Evolutionary conservation across 2,888 invertebrate species (phyloP).

Genomic region (Drosophila incognita): DNA sequence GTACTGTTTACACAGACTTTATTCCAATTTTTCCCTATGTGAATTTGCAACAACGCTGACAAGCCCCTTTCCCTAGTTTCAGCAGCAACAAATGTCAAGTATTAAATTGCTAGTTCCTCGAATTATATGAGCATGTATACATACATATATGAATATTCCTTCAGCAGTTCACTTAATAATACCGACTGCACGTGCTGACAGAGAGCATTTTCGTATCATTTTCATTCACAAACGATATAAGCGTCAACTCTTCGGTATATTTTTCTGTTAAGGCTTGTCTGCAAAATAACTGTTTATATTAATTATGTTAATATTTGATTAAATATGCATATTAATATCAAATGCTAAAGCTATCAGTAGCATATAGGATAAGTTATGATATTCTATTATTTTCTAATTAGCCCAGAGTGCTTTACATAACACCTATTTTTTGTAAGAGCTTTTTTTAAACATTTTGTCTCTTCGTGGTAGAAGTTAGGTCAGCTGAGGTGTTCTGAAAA

Average conservation of each 20-base stretch:
- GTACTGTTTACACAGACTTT: slow-evolving; percentile 11
- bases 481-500: slow-evolving; percentile 1
- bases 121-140: slow-evolving; percentile 29
- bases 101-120: slow-evolving; percentile 36
- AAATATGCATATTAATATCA: not conserved
- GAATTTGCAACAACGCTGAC: slow-evolving; percentile 8
- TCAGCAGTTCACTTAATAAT: not conserved
- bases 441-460: not conserved
- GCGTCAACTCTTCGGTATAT: not conserved
- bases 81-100: slow-evolving; percentile 42
- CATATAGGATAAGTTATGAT: not conserved
- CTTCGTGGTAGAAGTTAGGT: no score
- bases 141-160: not conserved
- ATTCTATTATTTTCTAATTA: slow-evolving; percentile 53
- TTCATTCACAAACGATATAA: slow-evolving; percentile 20
- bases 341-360: not conserved
- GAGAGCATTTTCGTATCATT: not conserved
- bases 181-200: not conserved
- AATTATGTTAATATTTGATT: not conserved
- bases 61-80: slow-evolving; percentile 3
- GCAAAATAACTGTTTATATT: not conserved
- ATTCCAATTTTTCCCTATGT: slow-evolving; percentile 19
- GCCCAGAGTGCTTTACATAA: slow-evolving; percentile 24
- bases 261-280: not conserved
- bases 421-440: slow-evolving; percentile 10